Evolutionary conservation across 2,888 invertebrate genomes (phyloP).

Genomic region (Drosophila anomalata): DNA sequence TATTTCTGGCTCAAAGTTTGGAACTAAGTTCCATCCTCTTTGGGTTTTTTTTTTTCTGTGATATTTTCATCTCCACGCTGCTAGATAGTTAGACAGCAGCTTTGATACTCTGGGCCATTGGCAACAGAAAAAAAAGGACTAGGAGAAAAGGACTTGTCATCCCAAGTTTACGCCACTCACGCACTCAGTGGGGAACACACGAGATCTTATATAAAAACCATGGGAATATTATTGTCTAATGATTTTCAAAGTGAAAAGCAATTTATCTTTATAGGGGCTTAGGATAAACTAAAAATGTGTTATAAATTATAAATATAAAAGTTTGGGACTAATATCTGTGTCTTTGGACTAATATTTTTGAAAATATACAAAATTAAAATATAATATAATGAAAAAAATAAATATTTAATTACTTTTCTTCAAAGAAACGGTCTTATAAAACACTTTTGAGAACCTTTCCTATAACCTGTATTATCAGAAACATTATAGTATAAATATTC

Average conservation of each 20-base stretch:
- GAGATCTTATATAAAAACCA: slow-evolving; percentile 5
- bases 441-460: no score
- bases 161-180: slow-evolving; percentile 33
- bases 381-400: no score
- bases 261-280: not conserved
- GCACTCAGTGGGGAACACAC: slow-evolving; percentile 26
- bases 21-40: slow-evolving; percentile 43
- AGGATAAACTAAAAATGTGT: no score
- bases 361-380: no score
- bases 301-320: no score
- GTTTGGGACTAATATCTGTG: no score
- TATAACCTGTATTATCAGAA: no score
- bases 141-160: slow-evolving; percentile 26
- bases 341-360: no score
- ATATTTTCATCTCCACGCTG: slow-evolving; percentile 6
- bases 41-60: slow-evolving; percentile 2
- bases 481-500: no score
- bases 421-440: no score
- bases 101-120: slow-evolving; percentile 26
- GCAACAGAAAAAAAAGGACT: slow-evolving; percentile 1
- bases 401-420: no score
- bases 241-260: not conserved
- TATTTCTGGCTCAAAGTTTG: slow-evolving; percentile 45
- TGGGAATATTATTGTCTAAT: not conserved
- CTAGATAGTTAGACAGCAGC: slow-evolving; percentile 40